Base-by-base conservation (phyloP, 2,797 vertebrate genomes). In the Psittacula echo region DNA sequence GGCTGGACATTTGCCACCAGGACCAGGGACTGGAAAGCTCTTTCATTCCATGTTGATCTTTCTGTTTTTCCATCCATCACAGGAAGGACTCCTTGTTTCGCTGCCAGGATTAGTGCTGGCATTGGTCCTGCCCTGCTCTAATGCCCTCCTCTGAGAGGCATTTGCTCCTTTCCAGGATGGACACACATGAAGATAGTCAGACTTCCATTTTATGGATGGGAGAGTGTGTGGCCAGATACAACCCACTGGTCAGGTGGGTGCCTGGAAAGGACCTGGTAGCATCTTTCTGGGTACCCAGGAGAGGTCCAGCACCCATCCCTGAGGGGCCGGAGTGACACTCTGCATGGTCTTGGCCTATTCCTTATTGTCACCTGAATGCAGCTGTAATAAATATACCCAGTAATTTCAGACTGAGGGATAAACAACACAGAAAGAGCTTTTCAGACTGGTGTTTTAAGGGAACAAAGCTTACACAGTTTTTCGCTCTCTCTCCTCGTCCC, bases 91-190 rank as follows among this genome's bases (percentile, higher is more conserved):
- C 72, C 78, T 85, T 87, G 84, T 91, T 72, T 75, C 15, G 0
- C 3, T 60, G 90, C 89, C 94, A 94, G 89, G 45, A 17, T 62
- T 8, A 29, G 61, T 9, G 67, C 90, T 96, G 96, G 96, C 80
- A 0, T 53, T 4, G 11, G 6, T 73, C 90, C 94, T 91, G 90
- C 60, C 23, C 16, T 19, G 67, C 19, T n/a, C 44, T 87, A 64
- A 80, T 61, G 61, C 32, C 30, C 34, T 78, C 5, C n/a, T 86
- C 73, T 90, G 44, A 81, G 34, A 77, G 47, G 1, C 0, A 26
- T 76, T 71, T 1, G 1, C n/a, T 78, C 62, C 48, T 54, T 68
- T 60, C 75, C 1, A 3, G 75, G 39, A 48, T 30, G 37, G 73
- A 75, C 1, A 1, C 45, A 45, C 1, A 2, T 34, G 24, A 64